These are phyloP conservation scores for Rotaria socialis DNA, from an alignment of 2,888 invertebrate genomes.

Conservation along the genomic window DNA sequence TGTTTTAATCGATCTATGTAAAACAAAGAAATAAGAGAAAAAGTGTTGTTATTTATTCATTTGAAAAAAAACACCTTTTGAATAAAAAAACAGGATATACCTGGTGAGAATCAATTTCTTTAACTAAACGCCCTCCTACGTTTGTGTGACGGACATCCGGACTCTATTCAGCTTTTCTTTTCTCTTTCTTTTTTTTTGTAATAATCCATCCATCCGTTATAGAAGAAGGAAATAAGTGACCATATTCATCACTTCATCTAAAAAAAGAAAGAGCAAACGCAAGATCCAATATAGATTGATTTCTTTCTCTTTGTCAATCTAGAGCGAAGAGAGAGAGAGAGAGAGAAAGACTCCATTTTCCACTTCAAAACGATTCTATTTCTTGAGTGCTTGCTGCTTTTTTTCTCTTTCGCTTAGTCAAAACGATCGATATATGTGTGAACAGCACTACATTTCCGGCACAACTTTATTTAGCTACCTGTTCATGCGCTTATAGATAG, in stretches of 20 bases:
- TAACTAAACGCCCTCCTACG: slow-evolving; percentile 23
- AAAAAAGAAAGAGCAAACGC: neutral
- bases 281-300: slow-evolving; percentile 28
- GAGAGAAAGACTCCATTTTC: slow-evolving; percentile 6
- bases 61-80: slow-evolving; percentile 16
- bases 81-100: slow-evolving; percentile 32
- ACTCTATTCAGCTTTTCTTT: slow-evolving; percentile 11
- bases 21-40: neutral
- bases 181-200: neutral
- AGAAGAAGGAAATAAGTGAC: slow-evolving; percentile 22
- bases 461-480: slow-evolving; percentile 4
- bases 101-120: slow-evolving; percentile 36
- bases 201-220: slow-evolving; percentile 29
- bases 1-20: neutral
- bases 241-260: slow-evolving; percentile 28
- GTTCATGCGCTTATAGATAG: slow-evolving; percentile 18
- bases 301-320: neutral
- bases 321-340: neutral
- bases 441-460: neutral
- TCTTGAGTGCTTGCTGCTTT: slow-evolving; percentile 12
- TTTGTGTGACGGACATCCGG: slow-evolving; percentile 5
- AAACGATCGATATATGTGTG: slow-evolving; percentile 7
- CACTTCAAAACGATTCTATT: slow-evolving; percentile 26
- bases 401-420: neutral
- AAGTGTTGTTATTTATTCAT: slow-evolving; percentile 23